Evolutionary conservation across 2,797 vertebrate species (phyloP).

Genomic region (Ctenosaura bakeri): DNA sequence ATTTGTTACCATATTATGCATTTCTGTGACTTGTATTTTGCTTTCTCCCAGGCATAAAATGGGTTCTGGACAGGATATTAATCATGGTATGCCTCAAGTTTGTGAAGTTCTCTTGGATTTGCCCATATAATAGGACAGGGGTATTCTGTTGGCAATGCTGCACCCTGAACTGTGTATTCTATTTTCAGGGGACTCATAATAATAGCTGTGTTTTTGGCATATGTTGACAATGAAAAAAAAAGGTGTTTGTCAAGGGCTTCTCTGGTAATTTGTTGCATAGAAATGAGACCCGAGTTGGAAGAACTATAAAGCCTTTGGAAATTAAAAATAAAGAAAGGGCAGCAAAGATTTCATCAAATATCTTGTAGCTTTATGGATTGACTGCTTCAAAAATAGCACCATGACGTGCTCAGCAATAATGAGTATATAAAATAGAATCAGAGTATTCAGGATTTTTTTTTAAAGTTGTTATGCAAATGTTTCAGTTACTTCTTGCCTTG

Average conservation of each 20-base stretch:
- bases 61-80: constrained; percentile 35
- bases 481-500: not conserved
- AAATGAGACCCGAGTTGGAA: constrained; percentile 1
- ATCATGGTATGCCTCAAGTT: constrained; percentile 24
- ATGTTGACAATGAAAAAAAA: not conserved
- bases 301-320: constrained; percentile 15
- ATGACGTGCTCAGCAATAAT: not conserved
- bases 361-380: not conserved
- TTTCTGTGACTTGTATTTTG: constrained; percentile 39
- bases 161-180: not conserved
- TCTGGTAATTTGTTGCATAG: not conserved
- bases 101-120: constrained; percentile 10
- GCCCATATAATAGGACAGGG: constrained; percentile 10
- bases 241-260: constrained; percentile 11
- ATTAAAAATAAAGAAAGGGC: constrained; percentile 34
- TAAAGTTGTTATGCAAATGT: not conserved
- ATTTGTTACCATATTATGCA: constrained; percentile 49
- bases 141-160: not conserved
- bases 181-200: not conserved
- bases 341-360: not conserved
- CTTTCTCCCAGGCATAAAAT: constrained; percentile 44
- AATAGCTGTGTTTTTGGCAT: not conserved
- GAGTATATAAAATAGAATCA: constrained; percentile 15
- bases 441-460: not conserved
- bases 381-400: constrained; percentile 2